phyloP scores from a whole-genome alignment of 2,113 vertebrate species.

The Rutilus rutilus region DNA sequence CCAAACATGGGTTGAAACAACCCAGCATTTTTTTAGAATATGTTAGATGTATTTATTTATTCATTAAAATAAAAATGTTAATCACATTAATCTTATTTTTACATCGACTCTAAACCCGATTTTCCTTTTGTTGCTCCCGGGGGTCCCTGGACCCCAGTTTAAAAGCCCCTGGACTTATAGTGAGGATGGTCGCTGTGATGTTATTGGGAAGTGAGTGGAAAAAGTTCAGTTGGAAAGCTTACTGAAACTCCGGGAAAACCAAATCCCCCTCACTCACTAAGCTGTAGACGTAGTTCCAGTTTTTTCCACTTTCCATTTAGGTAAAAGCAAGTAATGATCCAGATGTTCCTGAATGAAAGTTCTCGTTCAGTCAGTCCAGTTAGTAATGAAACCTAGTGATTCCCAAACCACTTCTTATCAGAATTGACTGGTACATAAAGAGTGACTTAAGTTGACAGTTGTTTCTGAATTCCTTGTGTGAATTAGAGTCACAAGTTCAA shows the following conservation, averaged over 20 bases:
- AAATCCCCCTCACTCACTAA: not conserved
- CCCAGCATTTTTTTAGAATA: no score
- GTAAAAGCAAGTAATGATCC: not conserved
- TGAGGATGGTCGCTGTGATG: not conserved
- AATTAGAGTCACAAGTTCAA: constrained; percentile 38
- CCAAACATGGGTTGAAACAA: no score
- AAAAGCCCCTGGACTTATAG: not conserved
- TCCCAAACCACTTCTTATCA: not conserved
- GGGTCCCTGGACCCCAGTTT: not conserved
- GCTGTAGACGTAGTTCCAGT: not conserved
- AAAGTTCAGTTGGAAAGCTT: not conserved
- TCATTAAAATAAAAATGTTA: not conserved
- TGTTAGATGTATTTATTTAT: not conserved
- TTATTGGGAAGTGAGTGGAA: not conserved
- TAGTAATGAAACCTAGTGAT: not conserved
- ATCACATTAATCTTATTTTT: no score
- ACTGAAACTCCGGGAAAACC: not conserved
- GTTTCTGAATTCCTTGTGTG: constrained; percentile 12
- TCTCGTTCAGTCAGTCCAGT: not conserved
- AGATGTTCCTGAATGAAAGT: not conserved
- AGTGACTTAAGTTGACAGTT: constrained; percentile 4
- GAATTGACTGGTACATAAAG: not conserved
- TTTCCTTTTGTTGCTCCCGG: not conserved
- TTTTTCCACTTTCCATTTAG: constrained; percentile 3
- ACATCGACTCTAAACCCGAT: no score